Conservation (phyloP, 2,888 invertebrate species). For the Dicyrtoma fusca region DNA sequence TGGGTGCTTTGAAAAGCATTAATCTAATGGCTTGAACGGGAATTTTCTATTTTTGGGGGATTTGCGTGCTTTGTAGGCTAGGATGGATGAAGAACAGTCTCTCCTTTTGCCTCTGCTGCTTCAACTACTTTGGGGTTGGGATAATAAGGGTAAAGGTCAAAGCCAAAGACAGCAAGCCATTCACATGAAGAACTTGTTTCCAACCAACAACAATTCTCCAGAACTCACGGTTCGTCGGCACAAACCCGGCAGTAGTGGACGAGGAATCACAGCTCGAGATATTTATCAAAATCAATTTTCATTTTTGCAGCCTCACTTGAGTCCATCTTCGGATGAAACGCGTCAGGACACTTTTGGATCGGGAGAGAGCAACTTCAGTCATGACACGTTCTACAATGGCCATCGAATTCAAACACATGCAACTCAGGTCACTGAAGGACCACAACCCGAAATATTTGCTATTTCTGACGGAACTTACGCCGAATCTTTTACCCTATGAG, state of each 20-base stretch:
- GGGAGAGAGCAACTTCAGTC: too few species aligned
- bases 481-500: conserved; percentile 19
- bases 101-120: conserved; percentile 25
- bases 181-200: conserved; percentile 3
- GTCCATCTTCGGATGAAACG: conserved; percentile 23
- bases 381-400: too few species aligned
- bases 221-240: not conserved
- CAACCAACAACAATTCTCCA: not conserved
- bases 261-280: conserved; percentile 17
- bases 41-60: not conserved
- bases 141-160: conserved; percentile 7
- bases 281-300: conserved; percentile 16
- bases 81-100: not conserved
- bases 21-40: not conserved
- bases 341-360: not conserved
- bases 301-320: conserved; percentile 1
- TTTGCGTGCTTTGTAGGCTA: not conserved
- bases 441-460: conserved; percentile 7
- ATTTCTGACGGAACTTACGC: conserved; percentile 14
- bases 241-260: conserved; percentile 2
- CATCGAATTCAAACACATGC: not conserved
- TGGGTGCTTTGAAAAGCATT: not conserved
- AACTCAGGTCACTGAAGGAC: conserved; percentile 18
- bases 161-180: not conserved
- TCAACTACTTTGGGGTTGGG: conserved; percentile 27